Percentiles rank a stretch among this genome's conserved stretches.
Evolutionary conservation across 2,113 vertebrate species (phyloP).

Genomic region (Aegypius monachus): DNA sequence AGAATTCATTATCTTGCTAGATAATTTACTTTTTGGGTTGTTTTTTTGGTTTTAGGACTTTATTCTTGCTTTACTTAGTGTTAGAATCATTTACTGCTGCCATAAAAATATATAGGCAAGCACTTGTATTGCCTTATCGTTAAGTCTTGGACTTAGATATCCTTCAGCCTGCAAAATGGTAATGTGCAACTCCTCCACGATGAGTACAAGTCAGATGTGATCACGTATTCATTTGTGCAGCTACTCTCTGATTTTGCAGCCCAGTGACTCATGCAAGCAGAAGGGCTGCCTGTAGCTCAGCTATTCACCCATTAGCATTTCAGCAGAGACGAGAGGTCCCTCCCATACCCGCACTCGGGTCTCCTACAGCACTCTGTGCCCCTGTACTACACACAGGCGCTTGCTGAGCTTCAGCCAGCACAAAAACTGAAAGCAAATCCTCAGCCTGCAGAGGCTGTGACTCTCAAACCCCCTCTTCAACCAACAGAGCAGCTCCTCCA

Average conservation of each 20-base stretch:
- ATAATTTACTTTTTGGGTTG: not conserved
- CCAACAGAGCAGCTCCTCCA: not conserved
- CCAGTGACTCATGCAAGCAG: not conserved
- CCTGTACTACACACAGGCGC: not conserved
- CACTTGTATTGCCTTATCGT: not conserved
- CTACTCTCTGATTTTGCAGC: not conserved
- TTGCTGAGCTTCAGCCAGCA: not conserved
- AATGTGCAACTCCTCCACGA: fast-evolving
- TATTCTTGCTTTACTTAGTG: not conserved
- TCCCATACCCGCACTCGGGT: not conserved
- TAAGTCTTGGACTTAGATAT: not conserved
- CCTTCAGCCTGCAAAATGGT: not conserved
- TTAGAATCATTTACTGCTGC: not conserved
- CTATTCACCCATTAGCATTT: not conserved
- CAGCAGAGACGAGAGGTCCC: not conserved
- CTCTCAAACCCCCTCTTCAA: not conserved
- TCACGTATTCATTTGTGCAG: not conserved
- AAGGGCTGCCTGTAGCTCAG: not conserved
- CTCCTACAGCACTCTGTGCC: not conserved
- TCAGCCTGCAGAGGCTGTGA: not conserved
- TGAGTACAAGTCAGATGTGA: not conserved
- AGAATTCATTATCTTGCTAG: not conserved
- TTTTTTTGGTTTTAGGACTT: not conserved
- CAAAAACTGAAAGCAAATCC: not conserved
- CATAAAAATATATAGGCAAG: not conserved